A percentile compares a stretch with the other conserved stretches of the same genome.
Conservation (phyloP, 2,888 invertebrate species). For the Urechis unicinctus region DNA sequence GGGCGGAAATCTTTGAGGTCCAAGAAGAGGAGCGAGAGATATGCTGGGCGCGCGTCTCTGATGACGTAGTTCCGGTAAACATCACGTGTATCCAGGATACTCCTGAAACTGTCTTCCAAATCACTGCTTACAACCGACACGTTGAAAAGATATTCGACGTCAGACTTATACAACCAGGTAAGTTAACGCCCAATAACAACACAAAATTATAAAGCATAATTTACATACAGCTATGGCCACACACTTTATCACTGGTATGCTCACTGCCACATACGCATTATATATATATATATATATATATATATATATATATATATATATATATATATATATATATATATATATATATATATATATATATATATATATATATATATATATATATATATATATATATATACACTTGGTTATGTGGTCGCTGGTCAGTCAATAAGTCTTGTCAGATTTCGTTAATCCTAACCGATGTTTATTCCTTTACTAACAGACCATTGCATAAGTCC, state of each 20-base stretch:
- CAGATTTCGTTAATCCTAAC: background rate
- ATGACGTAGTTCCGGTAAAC: constrained; percentile 96
- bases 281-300: constrained; percentile 2
- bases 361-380: background rate
- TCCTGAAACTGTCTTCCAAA: constrained; percentile 94
- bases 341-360: constrained; percentile 4
- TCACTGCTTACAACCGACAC: constrained; percentile 97
- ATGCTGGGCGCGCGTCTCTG: constrained; percentile 90
- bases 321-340: constrained; percentile 2
- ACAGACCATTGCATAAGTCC: no score
- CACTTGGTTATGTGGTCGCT: background rate
- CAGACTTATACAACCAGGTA: constrained; percentile 92
- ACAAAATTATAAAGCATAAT: background rate
- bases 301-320: constrained; percentile 1
- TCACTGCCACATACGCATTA: background rate
- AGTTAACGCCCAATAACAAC: constrained; percentile 18
- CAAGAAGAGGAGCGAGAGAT: constrained; percentile 68
- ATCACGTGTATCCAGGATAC: constrained; percentile 96
- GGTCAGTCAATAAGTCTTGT: background rate
- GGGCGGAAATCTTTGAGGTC: constrained; percentile 98
- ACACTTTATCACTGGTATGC: no score
- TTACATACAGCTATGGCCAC: background rate
- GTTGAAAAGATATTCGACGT: constrained; percentile 98
- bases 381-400: background rate
- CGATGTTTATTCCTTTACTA: no score